These are phyloP conservation scores for Epinephelus lanceolatus DNA, from an alignment of 2,113 vertebrate genomes.

Conservation along the genomic window DNA sequence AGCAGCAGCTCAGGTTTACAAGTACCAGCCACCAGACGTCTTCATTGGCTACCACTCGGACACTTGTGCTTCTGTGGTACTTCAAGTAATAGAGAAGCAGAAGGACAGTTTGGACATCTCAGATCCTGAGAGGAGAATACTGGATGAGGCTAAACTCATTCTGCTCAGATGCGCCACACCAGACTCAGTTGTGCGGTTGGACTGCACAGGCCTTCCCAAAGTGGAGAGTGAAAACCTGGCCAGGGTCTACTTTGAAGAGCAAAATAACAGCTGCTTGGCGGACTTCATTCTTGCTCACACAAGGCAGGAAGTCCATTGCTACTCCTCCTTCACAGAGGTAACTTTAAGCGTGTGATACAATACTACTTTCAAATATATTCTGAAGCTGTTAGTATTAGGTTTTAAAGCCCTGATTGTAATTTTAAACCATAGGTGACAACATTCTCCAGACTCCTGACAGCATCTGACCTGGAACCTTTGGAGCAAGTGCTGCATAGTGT, in stretches of 20 bases:
- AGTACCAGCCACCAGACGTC: slow-evolving; percentile 86
- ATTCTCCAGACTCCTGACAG: slow-evolving; percentile 94
- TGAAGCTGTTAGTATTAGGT: neutral
- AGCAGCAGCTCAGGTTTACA: slow-evolving; percentile 59
- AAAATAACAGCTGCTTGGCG: slow-evolving; percentile 88
- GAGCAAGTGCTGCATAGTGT: slow-evolving; percentile 74
- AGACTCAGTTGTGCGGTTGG: slow-evolving; percentile 90
- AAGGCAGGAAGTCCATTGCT: neutral
- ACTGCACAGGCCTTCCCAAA: slow-evolving; percentile 66
- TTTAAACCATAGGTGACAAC: slow-evolving; percentile 89
- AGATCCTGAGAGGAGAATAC: slow-evolving; percentile 65
- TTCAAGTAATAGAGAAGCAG: slow-evolving; percentile 85
- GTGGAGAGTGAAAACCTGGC: slow-evolving; percentile 77
- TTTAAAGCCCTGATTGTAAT: slow-evolving; percentile 1
- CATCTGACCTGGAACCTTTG: slow-evolving; percentile 83
- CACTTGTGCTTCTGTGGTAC: slow-evolving; percentile 91
- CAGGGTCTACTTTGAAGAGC: slow-evolving; percentile 85
- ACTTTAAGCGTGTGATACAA: neutral
- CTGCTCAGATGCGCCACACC: slow-evolving; percentile 93
- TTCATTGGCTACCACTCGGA: slow-evolving; percentile 94
- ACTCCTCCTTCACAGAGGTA: slow-evolving; percentile 90
- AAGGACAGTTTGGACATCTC: neutral
- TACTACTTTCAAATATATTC: neutral
- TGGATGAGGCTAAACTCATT: slow-evolving; percentile 81
- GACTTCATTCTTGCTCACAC: slow-evolving; percentile 87